Conservation (phyloP, 2,797 vertebrate genomes). For the Sarcoramphus papa region DNA sequence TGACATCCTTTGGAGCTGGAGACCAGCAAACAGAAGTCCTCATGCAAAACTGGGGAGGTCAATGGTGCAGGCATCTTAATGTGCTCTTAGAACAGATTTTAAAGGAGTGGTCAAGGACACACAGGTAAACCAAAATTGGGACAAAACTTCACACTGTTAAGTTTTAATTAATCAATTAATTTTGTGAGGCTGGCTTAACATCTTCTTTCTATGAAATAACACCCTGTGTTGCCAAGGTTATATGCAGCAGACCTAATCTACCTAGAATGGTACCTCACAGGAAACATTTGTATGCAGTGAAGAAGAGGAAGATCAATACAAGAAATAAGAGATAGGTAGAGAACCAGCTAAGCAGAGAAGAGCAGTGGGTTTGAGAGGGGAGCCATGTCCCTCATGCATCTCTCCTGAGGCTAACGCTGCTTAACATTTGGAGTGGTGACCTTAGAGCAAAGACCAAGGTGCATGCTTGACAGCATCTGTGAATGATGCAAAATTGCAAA, state of each 20-base stretch:
- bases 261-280: background rate
- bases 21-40: background rate
- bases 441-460: background rate
- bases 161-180: background rate
- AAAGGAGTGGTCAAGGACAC: background rate
- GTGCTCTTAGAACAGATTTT: background rate
- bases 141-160: background rate
- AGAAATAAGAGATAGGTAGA: background rate
- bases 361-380: background rate
- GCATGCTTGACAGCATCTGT: background rate
- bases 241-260: background rate
- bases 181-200: background rate
- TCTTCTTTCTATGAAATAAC: background rate
- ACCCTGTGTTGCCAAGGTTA: background rate
- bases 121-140: background rate
- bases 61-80: background rate
- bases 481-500: background rate
- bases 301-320: background rate
- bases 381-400: background rate
- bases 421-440: background rate
- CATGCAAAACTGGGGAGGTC: background rate
- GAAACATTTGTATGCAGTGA: background rate
- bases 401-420: background rate
- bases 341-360: background rate
- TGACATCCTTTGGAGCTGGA: background rate